Conservation (phyloP, 2,888 invertebrate genomes). For the Standfussiana lucernea region DNA sequence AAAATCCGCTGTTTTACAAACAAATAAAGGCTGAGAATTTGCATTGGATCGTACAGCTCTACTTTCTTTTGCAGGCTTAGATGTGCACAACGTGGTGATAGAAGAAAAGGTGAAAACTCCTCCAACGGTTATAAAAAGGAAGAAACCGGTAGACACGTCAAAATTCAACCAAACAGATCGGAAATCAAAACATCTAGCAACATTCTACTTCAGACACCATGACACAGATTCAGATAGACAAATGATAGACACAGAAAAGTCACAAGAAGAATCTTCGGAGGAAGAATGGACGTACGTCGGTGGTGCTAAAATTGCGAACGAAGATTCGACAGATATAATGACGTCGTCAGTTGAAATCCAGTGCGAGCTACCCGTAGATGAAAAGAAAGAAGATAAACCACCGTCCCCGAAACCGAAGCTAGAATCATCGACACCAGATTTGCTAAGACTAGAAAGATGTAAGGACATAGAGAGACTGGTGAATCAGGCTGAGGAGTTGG, state of each 20-base stretch:
- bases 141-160: constrained; percentile 90
- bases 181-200: constrained; percentile 95
- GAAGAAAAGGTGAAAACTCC: constrained; percentile 83
- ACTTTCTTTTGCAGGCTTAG: constrained; percentile 79
- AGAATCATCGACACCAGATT: constrained; percentile 86
- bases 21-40: constrained; percentile 49
- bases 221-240: constrained; percentile 96
- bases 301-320: constrained; percentile 84
- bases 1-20: constrained; percentile 73
- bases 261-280: constrained; percentile 87
- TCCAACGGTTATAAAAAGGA: constrained; percentile 88
- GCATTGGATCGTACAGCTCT: constrained; percentile 24
- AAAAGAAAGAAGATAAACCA: constrained; percentile 79
- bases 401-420: constrained; percentile 82
- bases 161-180: constrained; percentile 93
- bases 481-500: constrained; percentile 95
- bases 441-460: constrained; percentile 88
- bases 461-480: constrained; percentile 94
- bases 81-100: constrained; percentile 74
- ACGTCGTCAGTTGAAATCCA: constrained; percentile 89
- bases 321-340: constrained; percentile 89
- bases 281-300: constrained; percentile 93
- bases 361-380: constrained; percentile 84
- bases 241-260: constrained; percentile 88
- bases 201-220: constrained; percentile 96